These are phyloP conservation scores for Odontamblyopus rebecca DNA, from an alignment of 2,797 vertebrate species.

Conservation along the genomic window DNA sequence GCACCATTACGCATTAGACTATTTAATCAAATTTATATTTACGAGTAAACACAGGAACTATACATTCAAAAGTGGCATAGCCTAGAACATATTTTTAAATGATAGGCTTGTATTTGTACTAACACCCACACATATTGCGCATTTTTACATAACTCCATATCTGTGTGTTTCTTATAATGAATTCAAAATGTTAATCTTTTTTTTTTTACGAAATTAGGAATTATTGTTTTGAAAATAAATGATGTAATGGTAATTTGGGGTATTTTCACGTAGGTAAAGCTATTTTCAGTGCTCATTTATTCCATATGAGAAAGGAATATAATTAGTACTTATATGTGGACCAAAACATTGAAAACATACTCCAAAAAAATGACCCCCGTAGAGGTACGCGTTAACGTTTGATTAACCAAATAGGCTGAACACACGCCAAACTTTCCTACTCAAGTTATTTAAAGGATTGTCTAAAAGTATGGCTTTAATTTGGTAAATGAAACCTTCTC, in stretches of 20 bases:
- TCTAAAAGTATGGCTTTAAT: neutral
- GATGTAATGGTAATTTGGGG: neutral
- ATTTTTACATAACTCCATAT: too few species aligned
- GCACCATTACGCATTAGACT: neutral
- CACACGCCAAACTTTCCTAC: neutral
- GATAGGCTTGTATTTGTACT: too few species aligned
- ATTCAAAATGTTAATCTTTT: neutral
- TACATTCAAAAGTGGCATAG: too few species aligned
- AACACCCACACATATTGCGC: too few species aligned
- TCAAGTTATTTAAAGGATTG: neutral
- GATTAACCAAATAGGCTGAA: neutral
- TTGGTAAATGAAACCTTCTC: conserved; percentile 1
- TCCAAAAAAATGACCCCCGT: neutral
- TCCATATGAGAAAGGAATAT: neutral
- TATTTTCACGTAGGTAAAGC: neutral
- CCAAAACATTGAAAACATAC: neutral
- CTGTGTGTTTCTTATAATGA: neutral
- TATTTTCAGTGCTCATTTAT: neutral
- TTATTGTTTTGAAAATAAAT: neutral
- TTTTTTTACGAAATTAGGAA: neutral
- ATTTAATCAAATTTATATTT: too few species aligned
- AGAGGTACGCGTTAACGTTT: neutral
- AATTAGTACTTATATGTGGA: neutral
- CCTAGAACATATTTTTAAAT: too few species aligned
- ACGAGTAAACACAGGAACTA: too few species aligned